Evolutionary conservation across 2,888 invertebrate genomes (phyloP), one percentile per base, ranked within the genome.

Genomic region (Dynastes hyllus): DNA sequence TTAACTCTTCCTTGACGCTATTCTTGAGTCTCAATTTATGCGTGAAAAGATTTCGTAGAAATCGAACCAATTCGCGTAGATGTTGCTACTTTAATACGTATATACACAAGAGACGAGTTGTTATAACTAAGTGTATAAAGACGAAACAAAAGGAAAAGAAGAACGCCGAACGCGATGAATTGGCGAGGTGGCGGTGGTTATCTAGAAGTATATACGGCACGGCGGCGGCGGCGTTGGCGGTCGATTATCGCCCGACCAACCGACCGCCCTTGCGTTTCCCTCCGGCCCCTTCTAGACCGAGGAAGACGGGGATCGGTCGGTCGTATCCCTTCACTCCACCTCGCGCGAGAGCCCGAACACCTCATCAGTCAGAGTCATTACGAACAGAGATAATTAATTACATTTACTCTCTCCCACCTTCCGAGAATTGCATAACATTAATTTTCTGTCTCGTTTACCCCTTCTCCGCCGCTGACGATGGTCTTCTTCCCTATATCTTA

Each of bases 281-380:
- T 71, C 79, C 61, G 67, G 75, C 80, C 78, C 80, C 81, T 81
- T 84, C 83, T 45, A 27, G 65, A 51, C 79, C 53, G 51, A 69
- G 55, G 22, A 45, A 45, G 45, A 45, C 45, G 55, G 22, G 55
- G 55, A 16, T 16, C 53, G 13, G 22, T 16, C 55, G 55, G 16
- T 22, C 22, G 55, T 4, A 22, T 16, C 55, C 22, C 22, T 22
- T 58, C 85, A 85, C 86, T 84, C 85, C 84, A 84, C 84, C 84
- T 84, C 84, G 82, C 83, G 85, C 86, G 84, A 85, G 84, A 83
- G 86, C 86, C 88, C 87, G 88, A 88, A 89, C 89, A 89, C 89
- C 91, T 91, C 91, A 91, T 91, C 91, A 91, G 91, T 91, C 91
- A 91, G 91, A 91, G 91, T 92, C 91, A 91, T 91, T 91, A 91